Base-by-base conservation (phyloP, 2,113 vertebrate genomes). In the Syrrhaptes paradoxus region DNA sequence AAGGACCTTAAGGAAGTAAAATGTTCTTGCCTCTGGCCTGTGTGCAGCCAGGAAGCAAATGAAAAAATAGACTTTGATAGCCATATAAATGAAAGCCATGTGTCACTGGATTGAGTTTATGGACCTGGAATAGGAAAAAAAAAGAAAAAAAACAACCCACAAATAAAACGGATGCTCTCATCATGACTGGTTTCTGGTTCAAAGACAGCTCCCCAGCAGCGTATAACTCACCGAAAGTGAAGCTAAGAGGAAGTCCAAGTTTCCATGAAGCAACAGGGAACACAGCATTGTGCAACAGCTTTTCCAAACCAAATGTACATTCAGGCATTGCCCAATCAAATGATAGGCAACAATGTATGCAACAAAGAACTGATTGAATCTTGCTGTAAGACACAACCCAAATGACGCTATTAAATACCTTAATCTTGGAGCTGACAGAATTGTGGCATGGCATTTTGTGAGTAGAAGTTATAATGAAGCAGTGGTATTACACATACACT, bases 361-460 rank as follows among this genome's bases (percentile, higher is more conserved):
- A 96, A 92, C 71, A 90, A 95, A 90, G 87, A 92, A 54, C 90
- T 95, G 93, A 94, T 92, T 95, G 92, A 95, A 96, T 94, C 95
- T 96, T 72, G 73, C 49, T 93, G 41, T 62, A 85, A 94, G 89
- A 96, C 78, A 41, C 95, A 95, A 87, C 88, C 91, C 92, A 93
- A 90, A 95, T 94, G 93, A 96, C 18, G 83, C 70, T 96, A 79
- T 96, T 94, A 96, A 96, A 87, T 63, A 78, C 38, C 96, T 90
- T 94, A 78, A 93, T 92, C 88, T 93, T 41, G 4, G 65, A 95
- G 93, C 90, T 96, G 92, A 96, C 90, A 96, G 93, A 97, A 94
- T 90, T 90, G 93, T 96, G 96, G 92, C 80, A 87, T 82, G 61
- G 70, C 0, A 0, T 81, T 92, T 87, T 90, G 38, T 78, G 73